phyloP scores from a whole-genome alignment of 2,113 vertebrate genomes.

The Erinaceus europaeus region DNA sequence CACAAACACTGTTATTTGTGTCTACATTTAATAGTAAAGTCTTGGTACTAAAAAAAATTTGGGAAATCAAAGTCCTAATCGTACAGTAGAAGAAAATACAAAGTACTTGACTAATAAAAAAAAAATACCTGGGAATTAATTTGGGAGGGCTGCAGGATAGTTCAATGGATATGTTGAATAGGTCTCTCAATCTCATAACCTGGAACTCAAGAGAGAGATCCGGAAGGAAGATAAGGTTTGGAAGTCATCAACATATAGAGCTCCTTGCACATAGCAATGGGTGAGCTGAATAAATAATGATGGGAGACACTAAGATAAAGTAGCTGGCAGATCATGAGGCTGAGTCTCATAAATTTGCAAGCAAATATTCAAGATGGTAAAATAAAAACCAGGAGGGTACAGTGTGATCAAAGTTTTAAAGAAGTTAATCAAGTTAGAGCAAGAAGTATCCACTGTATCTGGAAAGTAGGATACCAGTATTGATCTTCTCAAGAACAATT shows the following conservation, averaged over 20 bases:
- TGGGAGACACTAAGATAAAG: neutral
- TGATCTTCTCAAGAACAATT: neutral
- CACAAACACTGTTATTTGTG: constrained; percentile 11
- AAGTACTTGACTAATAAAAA: constrained; percentile 39
- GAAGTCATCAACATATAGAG: neutral
- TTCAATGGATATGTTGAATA: neutral
- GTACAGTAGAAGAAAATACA: neutral
- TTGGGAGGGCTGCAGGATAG: neutral
- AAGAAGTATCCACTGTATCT: neutral
- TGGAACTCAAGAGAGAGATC: constrained; percentile 21
- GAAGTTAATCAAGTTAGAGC: constrained; percentile 17
- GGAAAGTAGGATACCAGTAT: neutral
- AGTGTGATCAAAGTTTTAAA: neutral
- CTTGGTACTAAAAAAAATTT: constrained; percentile 37
- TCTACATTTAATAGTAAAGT: constrained; percentile 6
- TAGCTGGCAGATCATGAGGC: neutral
- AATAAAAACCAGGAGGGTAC: constrained; percentile 14
- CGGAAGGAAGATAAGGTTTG: neutral
- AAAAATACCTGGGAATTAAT: constrained; percentile 37
- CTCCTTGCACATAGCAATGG: neutral
- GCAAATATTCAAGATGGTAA: constrained; percentile 29
- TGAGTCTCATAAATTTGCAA: constrained; percentile 1
- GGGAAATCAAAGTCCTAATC: constrained; percentile 29
- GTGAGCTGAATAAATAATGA: neutral
- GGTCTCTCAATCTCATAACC: neutral